A percentile compares a stretch with the other conserved stretches of the same genome.
These are phyloP conservation scores for Corella eumyota DNA, from an alignment of 23 tunicate species.

Conservation along the genomic window DNA sequence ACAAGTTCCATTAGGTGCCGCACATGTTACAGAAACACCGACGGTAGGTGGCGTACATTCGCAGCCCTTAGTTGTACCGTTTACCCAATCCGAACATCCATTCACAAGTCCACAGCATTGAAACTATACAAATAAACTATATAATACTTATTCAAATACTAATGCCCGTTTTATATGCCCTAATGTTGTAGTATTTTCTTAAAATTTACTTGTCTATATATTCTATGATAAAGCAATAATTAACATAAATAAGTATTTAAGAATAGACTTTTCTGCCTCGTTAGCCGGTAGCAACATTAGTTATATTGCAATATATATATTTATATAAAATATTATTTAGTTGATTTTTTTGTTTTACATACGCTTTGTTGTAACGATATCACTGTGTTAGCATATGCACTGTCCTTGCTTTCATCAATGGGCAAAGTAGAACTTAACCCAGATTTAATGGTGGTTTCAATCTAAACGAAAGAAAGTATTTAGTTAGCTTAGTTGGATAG, in stretches of 20 bases:
- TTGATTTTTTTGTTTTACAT: constrained; percentile 5
- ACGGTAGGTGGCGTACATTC: constrained; percentile 9
- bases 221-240: no score
- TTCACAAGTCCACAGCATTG: constrained; percentile 71
- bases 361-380: constrained; percentile 32
- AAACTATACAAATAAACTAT: constrained; percentile 24
- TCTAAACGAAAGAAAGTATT: constrained; percentile 27
- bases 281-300: no score
- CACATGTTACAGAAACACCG: not conserved
- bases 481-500: no score
- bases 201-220: no score
- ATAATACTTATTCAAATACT: not conserved
- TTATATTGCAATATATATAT: no score
- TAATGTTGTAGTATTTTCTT: no score
- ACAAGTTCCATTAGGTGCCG: constrained; percentile 14
- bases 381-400: constrained; percentile 22
- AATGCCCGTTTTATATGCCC: no score
- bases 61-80: constrained; percentile 37
- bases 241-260: no score
- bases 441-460: constrained; percentile 25
- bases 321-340: not conserved
- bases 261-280: no score
- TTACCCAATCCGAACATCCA: constrained; percentile 64
- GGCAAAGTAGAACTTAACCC: constrained; percentile 32
- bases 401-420: constrained; percentile 6